These are phyloP conservation scores for Bombus fervidus DNA, from an alignment of 1,140 invertebrate species.

Conservation along the genomic window DNA sequence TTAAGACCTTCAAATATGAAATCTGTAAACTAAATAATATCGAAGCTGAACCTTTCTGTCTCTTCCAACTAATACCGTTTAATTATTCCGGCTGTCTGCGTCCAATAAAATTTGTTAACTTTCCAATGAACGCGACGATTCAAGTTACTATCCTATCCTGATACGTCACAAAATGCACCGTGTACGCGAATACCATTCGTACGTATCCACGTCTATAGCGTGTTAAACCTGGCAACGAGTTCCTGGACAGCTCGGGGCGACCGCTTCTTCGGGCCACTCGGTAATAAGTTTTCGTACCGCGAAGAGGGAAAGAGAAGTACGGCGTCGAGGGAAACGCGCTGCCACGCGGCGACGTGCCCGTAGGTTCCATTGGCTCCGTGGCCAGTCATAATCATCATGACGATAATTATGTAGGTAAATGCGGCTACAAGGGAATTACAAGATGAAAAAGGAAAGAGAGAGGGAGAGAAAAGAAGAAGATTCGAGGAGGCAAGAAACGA, in stretches of 20 bases:
- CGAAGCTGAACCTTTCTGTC: not conserved
- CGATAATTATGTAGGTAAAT: conserved; percentile 82
- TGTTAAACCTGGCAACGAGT: conserved; percentile 26
- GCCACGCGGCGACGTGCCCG: conserved; percentile 57
- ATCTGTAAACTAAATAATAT: not conserved
- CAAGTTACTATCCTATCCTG: not conserved
- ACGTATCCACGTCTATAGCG: not conserved
- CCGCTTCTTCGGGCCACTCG: conserved; percentile 1
- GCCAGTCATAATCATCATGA: conserved; percentile 79
- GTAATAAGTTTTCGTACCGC: conserved; percentile 39
- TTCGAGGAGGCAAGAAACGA: conserved; percentile 9
- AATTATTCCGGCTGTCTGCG: not conserved
- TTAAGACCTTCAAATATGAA: not conserved
- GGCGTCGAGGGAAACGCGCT: conserved; percentile 52
- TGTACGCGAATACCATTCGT: not conserved
- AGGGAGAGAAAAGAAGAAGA: not conserved
- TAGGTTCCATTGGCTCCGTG: conserved; percentile 57
- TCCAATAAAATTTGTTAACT: not conserved
- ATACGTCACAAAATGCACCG: not conserved
- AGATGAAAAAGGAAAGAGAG: not conserved
- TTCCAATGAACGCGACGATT: not conserved
- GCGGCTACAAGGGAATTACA: conserved; percentile 50
- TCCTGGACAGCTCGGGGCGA: conserved; percentile 3
- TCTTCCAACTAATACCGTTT: not conserved
- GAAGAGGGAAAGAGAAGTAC: not conserved